Base-by-base conservation (phyloP, 2,113 vertebrate genomes). In the Varanus salvator region DNA sequence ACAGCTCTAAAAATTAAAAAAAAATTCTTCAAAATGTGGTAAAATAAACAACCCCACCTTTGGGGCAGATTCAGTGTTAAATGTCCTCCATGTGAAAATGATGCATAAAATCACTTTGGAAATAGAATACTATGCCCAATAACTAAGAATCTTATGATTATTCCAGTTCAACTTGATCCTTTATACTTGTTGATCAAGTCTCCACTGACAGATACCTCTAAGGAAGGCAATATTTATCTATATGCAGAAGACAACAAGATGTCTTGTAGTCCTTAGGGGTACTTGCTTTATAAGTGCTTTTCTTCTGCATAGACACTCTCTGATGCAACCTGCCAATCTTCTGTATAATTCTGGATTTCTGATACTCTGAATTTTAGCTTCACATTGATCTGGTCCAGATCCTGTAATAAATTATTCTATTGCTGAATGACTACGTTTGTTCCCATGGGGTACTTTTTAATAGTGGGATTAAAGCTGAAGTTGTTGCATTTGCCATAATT, bases 401-500 rank as follows among this genome's bases (percentile, higher is more conserved):
- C 66, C 86, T 8, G 14, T 84, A 89, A 21, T 27, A 80, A 6
- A 85, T 6, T 50, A 27, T 86, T 85, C 88, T 84, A 1, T 38
- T 78, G 44, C 71, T 75, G 7, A 21, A 25, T 86, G 44, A 75
- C 4, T 88, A 50, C 93, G 94, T 60, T 50, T 86, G 66, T 84
- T 78, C 50, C 72, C 44, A 92, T n/a, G 72, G 64, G 80, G 84
- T 84, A 76, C 2, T 1, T 9, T 75, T 72, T 89, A 52, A 68
- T 85, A 54, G 34, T 8, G 34, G 89, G 90, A 89, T 91, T 78
- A 81, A 12, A 83, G 34, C 4, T 19, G 78, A 8, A 7, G 86
- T 92, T 90, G 38, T 60, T 83, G 64, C 81, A 3, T 9, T 34
- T 57, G 25, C 84, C 76, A 77, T 52, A 54, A 86, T 21, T 27